Conservation (phyloP, 2,113 vertebrate species). For the Callipepla californica region DNA sequence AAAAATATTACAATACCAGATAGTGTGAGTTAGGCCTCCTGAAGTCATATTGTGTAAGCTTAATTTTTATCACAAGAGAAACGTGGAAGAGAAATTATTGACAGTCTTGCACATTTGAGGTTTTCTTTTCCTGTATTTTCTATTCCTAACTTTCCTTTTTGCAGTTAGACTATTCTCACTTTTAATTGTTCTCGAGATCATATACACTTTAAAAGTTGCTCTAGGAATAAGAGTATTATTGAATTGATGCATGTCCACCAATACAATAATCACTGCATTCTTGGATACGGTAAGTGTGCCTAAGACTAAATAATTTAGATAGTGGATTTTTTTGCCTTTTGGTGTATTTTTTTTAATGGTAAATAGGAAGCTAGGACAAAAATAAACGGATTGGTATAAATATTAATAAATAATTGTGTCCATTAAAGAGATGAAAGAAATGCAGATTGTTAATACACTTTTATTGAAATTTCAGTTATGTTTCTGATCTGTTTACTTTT, state of each 20-base stretch:
- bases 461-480: background rate
- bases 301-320: background rate
- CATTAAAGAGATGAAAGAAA: background rate
- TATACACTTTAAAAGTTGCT: background rate
- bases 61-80: background rate
- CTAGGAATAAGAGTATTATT: background rate
- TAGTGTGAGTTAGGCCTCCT: background rate
- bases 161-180: background rate
- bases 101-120: background rate
- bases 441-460: background rate
- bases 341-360: background rate
- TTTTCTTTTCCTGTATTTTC: background rate
- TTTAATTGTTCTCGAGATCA: background rate
- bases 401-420: background rate
- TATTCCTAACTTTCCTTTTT: background rate
- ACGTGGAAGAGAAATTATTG: background rate
- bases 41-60: background rate
- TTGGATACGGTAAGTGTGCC: background rate
- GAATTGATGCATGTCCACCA: background rate
- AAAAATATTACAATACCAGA: background rate
- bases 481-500: slow-evolving; percentile 38
- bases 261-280: background rate
- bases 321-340: slow-evolving; percentile 5
- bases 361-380: background rate
- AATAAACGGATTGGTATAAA: background rate